Evolutionary conservation across 2,888 invertebrate species (phyloP).

Genomic region (Orchestes rusci): DNA sequence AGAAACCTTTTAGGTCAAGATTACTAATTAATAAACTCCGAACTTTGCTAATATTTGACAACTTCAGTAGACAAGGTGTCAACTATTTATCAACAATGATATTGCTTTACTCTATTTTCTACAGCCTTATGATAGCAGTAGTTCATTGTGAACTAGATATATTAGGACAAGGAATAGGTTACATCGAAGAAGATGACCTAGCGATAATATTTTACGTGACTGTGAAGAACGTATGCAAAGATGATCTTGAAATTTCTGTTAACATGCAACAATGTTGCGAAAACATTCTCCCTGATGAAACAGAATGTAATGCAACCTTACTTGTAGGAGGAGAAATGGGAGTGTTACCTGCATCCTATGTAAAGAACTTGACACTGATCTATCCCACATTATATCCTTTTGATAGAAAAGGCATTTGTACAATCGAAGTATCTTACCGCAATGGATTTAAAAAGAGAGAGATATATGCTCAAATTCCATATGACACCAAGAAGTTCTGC

Average conservation of each 20-base stretch:
- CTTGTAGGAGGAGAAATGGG: conserved; percentile 42
- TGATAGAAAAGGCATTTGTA: conserved; percentile 32
- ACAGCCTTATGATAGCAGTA: too few relatives aligned
- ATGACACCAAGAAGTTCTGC: conserved; percentile 23
- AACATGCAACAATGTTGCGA: conserved; percentile 39
- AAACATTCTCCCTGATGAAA: conserved; percentile 30
- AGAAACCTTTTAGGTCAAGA: too few relatives aligned
- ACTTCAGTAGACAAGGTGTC: too few relatives aligned
- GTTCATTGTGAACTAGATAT: conserved; percentile 14
- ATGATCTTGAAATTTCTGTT: conserved; percentile 31
- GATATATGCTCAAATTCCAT: conserved; percentile 25
- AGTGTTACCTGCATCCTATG: conserved; percentile 29
- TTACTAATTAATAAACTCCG: background rate
- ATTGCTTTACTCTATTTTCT: too few relatives aligned
- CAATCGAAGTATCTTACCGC: conserved; percentile 28
- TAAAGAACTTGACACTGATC: conserved; percentile 39
- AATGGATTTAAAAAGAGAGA: conserved; percentile 23
- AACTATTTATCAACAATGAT: too few relatives aligned
- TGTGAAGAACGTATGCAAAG: conserved; percentile 22
- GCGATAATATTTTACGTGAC: conserved; percentile 21
- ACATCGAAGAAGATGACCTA: conserved; percentile 16
- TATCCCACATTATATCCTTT: conserved; percentile 40
- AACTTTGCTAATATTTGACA: too few relatives aligned
- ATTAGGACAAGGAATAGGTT: conserved; percentile 13
- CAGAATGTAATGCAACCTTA: conserved; percentile 36